A percentile compares a stretch with the other conserved stretches of the same genome.
Conservation (phyloP, 2,888 invertebrate genomes). For the Tolmerus cingulatus region DNA sequence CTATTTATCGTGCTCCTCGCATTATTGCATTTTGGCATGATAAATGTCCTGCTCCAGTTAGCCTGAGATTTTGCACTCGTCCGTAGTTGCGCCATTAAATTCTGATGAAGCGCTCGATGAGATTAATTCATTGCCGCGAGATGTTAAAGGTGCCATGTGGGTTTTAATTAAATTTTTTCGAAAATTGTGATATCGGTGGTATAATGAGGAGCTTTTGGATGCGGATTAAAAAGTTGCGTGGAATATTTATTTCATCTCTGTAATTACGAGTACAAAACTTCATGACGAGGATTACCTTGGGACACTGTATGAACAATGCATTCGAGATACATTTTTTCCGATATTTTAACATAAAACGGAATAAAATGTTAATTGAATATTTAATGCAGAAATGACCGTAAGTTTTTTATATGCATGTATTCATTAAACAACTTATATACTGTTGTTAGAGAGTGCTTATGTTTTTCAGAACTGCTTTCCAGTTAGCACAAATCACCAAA, state of each 20-base stretch:
- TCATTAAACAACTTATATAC: too few species aligned
- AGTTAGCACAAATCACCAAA: too few species aligned
- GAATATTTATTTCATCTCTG: neutral
- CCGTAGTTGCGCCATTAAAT: neutral
- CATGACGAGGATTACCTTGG: neutral
- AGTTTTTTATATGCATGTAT: too few species aligned
- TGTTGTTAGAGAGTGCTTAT: too few species aligned
- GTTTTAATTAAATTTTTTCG: neutral
- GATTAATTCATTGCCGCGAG: neutral
- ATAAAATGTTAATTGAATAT: too few species aligned
- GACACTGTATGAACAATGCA: neutral
- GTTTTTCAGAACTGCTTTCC: too few species aligned
- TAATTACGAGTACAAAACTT: neutral
- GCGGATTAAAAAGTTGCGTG: neutral
- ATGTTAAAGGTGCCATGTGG: neutral
- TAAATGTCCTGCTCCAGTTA: neutral
- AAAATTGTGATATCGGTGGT: neutral
- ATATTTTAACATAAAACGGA: too few species aligned
- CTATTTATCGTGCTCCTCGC: neutral
- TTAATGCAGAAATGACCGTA: too few species aligned
- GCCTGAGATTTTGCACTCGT: neutral
- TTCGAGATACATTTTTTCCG: neutral
- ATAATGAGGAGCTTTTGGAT: neutral
- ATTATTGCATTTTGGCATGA: neutral
- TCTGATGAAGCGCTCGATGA: neutral